phyloP scores from a whole-genome alignment of 2,888 invertebrate genomes.

The Zygothrica quintamaculata region DNA sequence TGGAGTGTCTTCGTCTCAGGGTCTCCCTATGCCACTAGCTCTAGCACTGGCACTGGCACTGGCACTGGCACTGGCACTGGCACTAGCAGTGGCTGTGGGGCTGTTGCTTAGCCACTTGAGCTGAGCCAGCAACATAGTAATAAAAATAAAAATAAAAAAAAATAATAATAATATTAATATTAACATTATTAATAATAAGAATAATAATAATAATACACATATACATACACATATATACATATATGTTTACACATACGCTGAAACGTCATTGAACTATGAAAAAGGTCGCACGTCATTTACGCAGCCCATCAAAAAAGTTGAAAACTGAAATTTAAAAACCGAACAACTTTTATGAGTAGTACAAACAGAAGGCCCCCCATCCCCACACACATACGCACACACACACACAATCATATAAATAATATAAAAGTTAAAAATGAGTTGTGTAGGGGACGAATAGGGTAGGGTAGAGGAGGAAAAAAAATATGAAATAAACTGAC shows the following conservation, averaged over 20 bases:
- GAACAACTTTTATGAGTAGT: conserved; percentile 49
- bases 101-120: conserved; percentile 59
- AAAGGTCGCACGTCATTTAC: conserved; percentile 66
- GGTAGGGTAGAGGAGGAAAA: background rate
- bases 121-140: conserved; percentile 47
- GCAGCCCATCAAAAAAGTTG: conserved; percentile 38
- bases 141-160: conserved; percentile 68
- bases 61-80: too few relatives aligned
- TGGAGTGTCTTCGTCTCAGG: conserved; percentile 68
- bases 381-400: conserved; percentile 9
- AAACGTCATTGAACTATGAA: conserved; percentile 79
- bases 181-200: conserved; percentile 68
- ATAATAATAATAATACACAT: conserved; percentile 64
- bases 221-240: conserved; percentile 30
- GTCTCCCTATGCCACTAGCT: conserved; percentile 25
- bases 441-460: too few relatives aligned
- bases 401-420: too few relatives aligned
- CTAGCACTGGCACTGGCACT: conserved; percentile 53
- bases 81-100: conserved; percentile 48
- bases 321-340: conserved; percentile 34
- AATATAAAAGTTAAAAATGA: background rate
- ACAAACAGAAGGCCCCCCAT: conserved; percentile 58
- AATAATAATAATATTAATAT: conserved; percentile 66
- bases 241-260: conserved; percentile 20
- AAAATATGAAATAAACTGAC: conserved; percentile 48